A percentile compares a stretch with the other conserved stretches of the same genome.
These are phyloP conservation scores for Epinephelus cyanopodus DNA, from an alignment of 2,113 vertebrate species.

Conservation along the genomic window DNA sequence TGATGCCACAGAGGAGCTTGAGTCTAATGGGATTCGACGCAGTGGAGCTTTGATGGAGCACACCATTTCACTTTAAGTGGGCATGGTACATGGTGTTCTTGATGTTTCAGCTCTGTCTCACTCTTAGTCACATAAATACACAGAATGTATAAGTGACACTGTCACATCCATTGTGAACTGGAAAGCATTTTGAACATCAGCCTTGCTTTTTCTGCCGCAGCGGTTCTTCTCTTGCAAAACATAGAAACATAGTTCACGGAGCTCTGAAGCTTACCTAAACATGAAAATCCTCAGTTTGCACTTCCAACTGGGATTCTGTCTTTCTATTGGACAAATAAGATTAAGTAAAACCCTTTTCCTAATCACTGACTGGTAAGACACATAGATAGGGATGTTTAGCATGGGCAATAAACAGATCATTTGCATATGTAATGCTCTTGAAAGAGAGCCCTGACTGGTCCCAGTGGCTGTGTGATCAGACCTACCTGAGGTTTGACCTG, in stretches of 20 bases:
- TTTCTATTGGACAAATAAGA: slow-evolving; percentile 15
- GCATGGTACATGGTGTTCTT: slow-evolving; percentile 31
- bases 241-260: slow-evolving; percentile 10
- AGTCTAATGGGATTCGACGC: slow-evolving; percentile 49
- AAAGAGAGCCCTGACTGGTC: slow-evolving; percentile 3
- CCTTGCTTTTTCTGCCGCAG: not conserved
- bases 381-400: not conserved
- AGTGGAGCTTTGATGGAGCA: slow-evolving; percentile 38
- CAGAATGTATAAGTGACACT: not conserved
- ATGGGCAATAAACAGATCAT: not conserved
- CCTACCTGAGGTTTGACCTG: slow-evolving; percentile 81
- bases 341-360: not conserved
- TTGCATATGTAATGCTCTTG: not conserved
- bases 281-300: not conserved
- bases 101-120: not conserved
- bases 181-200: not conserved
- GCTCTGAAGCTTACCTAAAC: not conserved
- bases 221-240: not conserved
- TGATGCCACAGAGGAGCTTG: slow-evolving; percentile 49
- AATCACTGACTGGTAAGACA: slow-evolving; percentile 1
- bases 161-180: not conserved
- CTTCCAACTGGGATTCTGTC: slow-evolving; percentile 6
- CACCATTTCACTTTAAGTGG: slow-evolving; percentile 47
- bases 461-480: slow-evolving; percentile 17
- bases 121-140: slow-evolving; percentile 23